Evolutionary conservation across 2,888 invertebrate species (phyloP).

Genomic region (Blastobasis lacticolella): DNA sequence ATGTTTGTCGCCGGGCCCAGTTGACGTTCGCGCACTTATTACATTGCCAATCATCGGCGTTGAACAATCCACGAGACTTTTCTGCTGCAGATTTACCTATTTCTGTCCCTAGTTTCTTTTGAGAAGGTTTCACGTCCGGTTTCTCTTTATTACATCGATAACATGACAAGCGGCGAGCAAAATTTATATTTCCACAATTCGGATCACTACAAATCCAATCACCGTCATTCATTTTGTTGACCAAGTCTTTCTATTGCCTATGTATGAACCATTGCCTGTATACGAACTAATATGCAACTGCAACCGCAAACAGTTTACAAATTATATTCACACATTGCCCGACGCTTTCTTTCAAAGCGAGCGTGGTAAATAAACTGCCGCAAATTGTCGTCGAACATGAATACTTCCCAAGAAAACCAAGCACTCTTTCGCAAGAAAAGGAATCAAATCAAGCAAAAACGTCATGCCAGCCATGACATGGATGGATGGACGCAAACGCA

Average conservation of each 20-base stretch:
- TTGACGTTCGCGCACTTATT: slow-evolving; percentile 99
- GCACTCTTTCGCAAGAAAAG: slow-evolving; percentile 66
- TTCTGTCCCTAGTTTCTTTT: slow-evolving; percentile 93
- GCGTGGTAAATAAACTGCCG: slow-evolving; percentile 51
- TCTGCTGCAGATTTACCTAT: slow-evolving; percentile 99
- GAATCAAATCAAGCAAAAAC: slow-evolving; percentile 39
- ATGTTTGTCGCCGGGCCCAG: slow-evolving; percentile 96
- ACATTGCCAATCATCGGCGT: slow-evolving; percentile 99
- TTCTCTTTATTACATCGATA: slow-evolving; percentile 91
- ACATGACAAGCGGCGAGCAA: slow-evolving; percentile 91
- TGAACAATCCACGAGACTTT: slow-evolving; percentile 95
- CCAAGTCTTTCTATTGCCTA: slow-evolving; percentile 25
- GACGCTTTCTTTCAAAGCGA: slow-evolving; percentile 23
- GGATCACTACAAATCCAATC: slow-evolving; percentile 80
- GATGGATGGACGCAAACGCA: slow-evolving; percentile 3
- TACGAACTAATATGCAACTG: too few relatives aligned
- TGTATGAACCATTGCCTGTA: slow-evolving; percentile 21
- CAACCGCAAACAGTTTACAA: slow-evolving; percentile 12
- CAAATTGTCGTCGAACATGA: slow-evolving; percentile 37
- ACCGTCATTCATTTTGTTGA: slow-evolving; percentile 69
- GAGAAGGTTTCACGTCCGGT: slow-evolving; percentile 55
- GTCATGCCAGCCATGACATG: slow-evolving; percentile 58
- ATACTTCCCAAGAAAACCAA: slow-evolving; percentile 62
- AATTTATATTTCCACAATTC: slow-evolving; percentile 94
- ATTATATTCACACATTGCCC: slow-evolving; percentile 22